Base-by-base conservation (phyloP, 2,797 vertebrate species). In the Taenioides sp. region DNA sequence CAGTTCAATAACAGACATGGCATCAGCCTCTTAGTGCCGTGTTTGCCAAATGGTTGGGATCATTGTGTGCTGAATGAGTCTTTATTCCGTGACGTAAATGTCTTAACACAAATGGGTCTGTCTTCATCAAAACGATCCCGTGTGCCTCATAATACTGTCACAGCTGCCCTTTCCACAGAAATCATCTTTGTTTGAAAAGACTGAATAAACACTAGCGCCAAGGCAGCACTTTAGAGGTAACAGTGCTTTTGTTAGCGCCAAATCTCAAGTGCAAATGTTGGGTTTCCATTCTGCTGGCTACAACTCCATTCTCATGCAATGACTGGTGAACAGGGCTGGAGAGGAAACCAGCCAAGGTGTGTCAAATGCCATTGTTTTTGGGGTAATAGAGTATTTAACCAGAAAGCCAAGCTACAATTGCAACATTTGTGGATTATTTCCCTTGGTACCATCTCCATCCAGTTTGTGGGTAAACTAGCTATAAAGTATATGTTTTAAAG, bases 161-260 rank as follows among this genome's bases (percentile, higher is more conserved):
- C 67, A 68, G 67, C 67, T 68, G 67, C 67, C 67, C 67, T 40
- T 68, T 69, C 60, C 28, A 65, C n/a, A 23, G 27, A 54, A 37
- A n/a, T 54, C 25, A 61, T 54, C 27, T 74, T 50, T 66, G 17
- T n/a, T 68, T 68, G 67, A 68, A 58, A 68, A 68, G 67, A 58
- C 25, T 31, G 50, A 67, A 57, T 18, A 74, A 60, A 73, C 20
- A 43, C 14, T 47, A 59, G 49, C 27, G 59, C 47, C 22, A 31
- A 66, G 69, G 49, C 50, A 55, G 11, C 18, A 67, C 58, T 68
- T 65, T 43, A 37, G 27, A 23, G 5, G 49, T 43, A 23, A 2
- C 67, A 11, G 7, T 52, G 28, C 17, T 64, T 73, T 76, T 73
- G 23, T 62, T 61, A 63, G 20, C 34, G 57, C 22, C 57, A 63